These are phyloP conservation scores for Drosophila pegasa DNA, from an alignment of 2,888 invertebrate species.

Conservation along the genomic window DNA sequence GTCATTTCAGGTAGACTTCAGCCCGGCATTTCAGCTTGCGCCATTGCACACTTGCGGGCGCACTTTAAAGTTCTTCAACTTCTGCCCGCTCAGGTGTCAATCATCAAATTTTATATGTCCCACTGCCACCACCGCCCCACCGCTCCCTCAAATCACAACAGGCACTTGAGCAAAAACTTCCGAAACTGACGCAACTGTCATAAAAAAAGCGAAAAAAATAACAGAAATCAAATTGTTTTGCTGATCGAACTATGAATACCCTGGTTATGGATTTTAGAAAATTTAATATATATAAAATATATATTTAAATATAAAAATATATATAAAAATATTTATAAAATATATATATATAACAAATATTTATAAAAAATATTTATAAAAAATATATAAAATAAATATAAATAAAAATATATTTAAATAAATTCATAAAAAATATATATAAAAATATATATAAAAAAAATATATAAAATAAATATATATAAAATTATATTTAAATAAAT, in stretches of 20 bases:
- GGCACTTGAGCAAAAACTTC: slow-evolving; percentile 43
- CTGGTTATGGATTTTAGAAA: background rate
- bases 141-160: slow-evolving; percentile 49
- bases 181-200: slow-evolving; percentile 48
- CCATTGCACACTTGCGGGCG: slow-evolving; percentile 47
- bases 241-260: slow-evolving; percentile 2
- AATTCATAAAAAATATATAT: no score
- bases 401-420: no score
- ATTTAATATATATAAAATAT: background rate
- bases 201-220: slow-evolving; percentile 50
- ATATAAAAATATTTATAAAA: no score
- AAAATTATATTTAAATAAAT: no score
- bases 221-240: background rate
- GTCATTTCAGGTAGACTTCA: slow-evolving; percentile 52
- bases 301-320: background rate
- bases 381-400: no score
- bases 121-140: slow-evolving; percentile 16
- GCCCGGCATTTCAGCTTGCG: slow-evolving; percentile 18
- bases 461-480: no score
- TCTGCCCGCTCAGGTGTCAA: slow-evolving; percentile 54
- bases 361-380: no score
- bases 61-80: slow-evolving; percentile 52
- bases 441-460: no score
- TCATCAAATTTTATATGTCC: slow-evolving; percentile 58
- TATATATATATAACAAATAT: no score